These are phyloP conservation scores for Meloidogyne hapla DNA, from an alignment of 1,140 invertebrate species.

Conservation along the genomic window DNA sequence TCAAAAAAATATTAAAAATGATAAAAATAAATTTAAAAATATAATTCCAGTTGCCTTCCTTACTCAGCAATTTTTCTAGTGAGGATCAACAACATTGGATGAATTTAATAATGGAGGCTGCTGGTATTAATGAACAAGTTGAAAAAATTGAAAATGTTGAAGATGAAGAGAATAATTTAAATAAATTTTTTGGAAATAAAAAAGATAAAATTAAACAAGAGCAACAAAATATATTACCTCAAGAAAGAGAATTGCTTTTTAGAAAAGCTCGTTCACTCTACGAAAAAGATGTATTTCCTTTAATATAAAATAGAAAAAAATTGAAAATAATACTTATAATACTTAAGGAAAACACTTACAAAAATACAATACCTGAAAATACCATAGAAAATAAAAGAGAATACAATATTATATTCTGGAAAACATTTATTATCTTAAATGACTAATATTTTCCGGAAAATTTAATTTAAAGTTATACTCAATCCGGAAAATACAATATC, in stretches of 20 bases:
- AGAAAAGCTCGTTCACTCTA: slow-evolving; percentile 18
- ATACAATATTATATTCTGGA: no score
- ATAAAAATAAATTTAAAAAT: no score
- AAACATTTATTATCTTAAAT: no score
- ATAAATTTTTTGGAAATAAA: not conserved
- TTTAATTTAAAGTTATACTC: no score
- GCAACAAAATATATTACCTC: not conserved
- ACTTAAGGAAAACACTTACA: no score
- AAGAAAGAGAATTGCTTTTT: not conserved
- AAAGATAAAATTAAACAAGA: no score
- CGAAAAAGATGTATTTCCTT: slow-evolving; percentile 20
- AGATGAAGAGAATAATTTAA: slow-evolving; percentile 1
- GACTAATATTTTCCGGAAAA: no score
- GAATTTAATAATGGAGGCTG: slow-evolving; percentile 49
- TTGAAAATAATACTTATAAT: no score
- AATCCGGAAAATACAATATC: no score
- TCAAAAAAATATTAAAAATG: no score
- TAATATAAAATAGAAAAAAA: not conserved
- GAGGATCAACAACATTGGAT: slow-evolving; percentile 52
- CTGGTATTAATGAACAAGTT: slow-evolving; percentile 32
- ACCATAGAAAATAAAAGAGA: no score
- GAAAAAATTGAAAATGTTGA: slow-evolving; percentile 7
- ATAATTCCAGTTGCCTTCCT: slow-evolving; percentile 32
- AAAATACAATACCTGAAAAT: no score
- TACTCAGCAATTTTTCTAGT: slow-evolving; percentile 36